Percentiles rank a stretch among this genome's conserved stretches.
Evolutionary conservation across 2,113 vertebrate species (phyloP).

Genomic region (Mugil cephalus): DNA sequence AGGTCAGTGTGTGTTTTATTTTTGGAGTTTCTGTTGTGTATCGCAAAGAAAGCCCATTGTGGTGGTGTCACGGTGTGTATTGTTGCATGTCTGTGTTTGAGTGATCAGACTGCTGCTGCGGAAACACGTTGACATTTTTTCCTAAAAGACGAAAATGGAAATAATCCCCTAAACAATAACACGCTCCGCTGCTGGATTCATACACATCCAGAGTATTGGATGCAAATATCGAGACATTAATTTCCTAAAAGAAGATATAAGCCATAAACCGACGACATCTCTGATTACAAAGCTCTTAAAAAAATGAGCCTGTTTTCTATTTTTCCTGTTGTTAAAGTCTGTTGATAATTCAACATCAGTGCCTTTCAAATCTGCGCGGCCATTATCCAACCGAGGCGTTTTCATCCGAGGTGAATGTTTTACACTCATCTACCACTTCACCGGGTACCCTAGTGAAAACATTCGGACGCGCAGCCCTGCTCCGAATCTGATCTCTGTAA

Average conservation of each 20-base stretch:
- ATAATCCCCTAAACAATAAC: not conserved
- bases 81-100: not conserved
- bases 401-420: not conserved
- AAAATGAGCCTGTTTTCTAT: conserved; percentile 6
- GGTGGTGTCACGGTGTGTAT: not conserved
- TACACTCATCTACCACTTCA: too few species aligned
- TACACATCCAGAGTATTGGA: not conserved
- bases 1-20: conserved; percentile 39
- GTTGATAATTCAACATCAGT: not conserved
- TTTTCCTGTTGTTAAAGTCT: too few species aligned
- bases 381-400: not conserved
- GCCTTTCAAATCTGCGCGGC: not conserved
- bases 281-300: conserved; percentile 9
- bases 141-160: not conserved
- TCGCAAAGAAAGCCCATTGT: not conserved
- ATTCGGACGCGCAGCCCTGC: too few species aligned
- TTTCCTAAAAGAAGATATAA: not conserved
- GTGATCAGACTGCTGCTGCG: not conserved
- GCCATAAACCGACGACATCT: not conserved
- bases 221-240: not conserved
- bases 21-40: not conserved
- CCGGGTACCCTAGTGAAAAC: too few species aligned
- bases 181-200: not conserved
- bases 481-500: too few species aligned
- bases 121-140: not conserved